A percentile compares a stretch with the other conserved stretches of the same genome.
phyloP scores from a whole-genome alignment of 2,113 vertebrate genomes.

The Meriones unguiculatus region DNA sequence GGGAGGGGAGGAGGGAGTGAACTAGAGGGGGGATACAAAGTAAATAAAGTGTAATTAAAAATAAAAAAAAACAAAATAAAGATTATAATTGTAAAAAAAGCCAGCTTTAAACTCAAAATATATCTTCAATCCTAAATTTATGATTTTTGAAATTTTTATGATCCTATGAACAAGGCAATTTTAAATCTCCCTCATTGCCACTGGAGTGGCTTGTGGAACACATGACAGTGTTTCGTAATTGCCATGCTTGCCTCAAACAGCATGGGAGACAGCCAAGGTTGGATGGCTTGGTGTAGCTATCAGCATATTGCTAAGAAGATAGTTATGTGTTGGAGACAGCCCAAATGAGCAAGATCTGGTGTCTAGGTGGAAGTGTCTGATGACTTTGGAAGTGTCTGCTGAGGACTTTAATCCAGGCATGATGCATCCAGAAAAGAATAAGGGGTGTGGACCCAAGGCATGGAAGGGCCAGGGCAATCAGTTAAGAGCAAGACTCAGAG shows the following conservation, averaged over 20 bases:
- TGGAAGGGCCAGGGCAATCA: background rate
- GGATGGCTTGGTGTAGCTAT: background rate
- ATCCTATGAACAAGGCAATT: slow-evolving; percentile 34
- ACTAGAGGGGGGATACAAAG: too few species aligned
- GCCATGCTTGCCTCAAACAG: background rate
- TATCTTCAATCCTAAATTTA: slow-evolving; percentile 24
- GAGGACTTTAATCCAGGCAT: slow-evolving; percentile 1
- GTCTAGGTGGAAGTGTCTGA: background rate
- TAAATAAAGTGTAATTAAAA: too few species aligned
- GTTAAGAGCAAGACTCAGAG: background rate
- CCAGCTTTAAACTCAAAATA: slow-evolving; percentile 47
- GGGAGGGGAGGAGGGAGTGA: too few species aligned
- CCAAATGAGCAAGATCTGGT: background rate
- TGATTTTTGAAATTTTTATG: background rate
- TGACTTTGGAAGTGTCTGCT: background rate
- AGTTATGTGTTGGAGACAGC: background rate
- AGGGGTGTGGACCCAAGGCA: background rate
- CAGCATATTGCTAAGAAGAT: background rate
- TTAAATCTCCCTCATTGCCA: background rate
- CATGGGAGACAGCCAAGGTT: background rate
- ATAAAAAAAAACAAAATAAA: too few species aligned
- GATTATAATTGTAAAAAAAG: background rate
- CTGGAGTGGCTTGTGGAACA: background rate
- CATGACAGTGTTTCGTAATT: background rate
- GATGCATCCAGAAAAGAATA: background rate